Conservation (phyloP, 2,888 invertebrate species). For the Carabus problematicus region DNA sequence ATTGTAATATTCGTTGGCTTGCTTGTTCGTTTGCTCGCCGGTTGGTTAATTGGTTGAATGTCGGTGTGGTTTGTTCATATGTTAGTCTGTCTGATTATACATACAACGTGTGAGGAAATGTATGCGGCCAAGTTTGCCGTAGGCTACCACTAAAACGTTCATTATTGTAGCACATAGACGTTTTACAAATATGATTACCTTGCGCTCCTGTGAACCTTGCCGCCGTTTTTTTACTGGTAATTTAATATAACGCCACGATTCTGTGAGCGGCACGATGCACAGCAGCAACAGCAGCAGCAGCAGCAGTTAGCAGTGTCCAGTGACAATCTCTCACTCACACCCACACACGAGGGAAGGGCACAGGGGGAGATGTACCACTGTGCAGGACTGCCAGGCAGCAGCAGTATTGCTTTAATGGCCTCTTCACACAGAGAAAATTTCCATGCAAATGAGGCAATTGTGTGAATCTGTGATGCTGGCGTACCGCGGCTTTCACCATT, state of each 20-base stretch:
- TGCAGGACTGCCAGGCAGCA: neutral
- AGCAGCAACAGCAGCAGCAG: neutral
- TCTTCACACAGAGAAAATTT: conserved; percentile 43
- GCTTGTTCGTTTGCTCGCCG: too few species aligned
- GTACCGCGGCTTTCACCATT: too few species aligned
- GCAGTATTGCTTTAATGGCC: conserved; percentile 41
- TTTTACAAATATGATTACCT: conserved; percentile 38
- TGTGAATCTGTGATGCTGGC: conserved; percentile 35
- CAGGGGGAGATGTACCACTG: neutral
- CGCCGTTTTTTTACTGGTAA: conserved; percentile 18
- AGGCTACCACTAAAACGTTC: conserved; percentile 32
- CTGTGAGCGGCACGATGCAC: neutral
- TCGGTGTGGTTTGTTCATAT: too few species aligned
- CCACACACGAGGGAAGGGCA: neutral
- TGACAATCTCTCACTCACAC: neutral
- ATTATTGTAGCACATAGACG: conserved; percentile 38
- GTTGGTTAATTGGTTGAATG: too few species aligned
- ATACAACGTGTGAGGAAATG: conserved; percentile 1
- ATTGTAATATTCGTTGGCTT: too few species aligned
- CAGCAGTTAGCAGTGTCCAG: neutral
- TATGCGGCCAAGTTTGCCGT: neutral
- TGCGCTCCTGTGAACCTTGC: conserved; percentile 19
- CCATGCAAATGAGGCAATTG: conserved; percentile 43
- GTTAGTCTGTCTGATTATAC: conserved; percentile 5
- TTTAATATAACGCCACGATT: conserved; percentile 24